A percentile compares a stretch with the other conserved stretches of the same genome.
phyloP scores from a whole-genome alignment of 2,113 vertebrate genomes.

The Thryonomys swinderianus region DNA sequence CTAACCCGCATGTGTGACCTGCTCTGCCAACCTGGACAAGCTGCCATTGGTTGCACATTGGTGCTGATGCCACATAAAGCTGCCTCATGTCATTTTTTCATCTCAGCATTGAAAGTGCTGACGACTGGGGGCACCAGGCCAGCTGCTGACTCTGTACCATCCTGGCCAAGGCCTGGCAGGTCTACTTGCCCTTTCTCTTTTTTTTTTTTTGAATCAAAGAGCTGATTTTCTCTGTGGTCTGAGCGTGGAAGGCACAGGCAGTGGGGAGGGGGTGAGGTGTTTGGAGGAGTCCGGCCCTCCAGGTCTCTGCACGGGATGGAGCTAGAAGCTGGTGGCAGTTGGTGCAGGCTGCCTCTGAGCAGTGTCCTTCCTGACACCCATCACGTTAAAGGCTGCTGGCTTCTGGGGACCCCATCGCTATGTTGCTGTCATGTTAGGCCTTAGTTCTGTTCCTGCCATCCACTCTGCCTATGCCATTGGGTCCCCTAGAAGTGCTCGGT shows the following conservation, averaged over 20 bases:
- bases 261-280: rapidly evolving
- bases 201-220: neutral
- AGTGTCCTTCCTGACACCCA: neutral
- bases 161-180: neutral
- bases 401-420: no score
- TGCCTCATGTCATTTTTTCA: neutral
- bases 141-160: neutral
- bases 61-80: neutral
- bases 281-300: rapidly evolving
- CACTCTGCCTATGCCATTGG: neutral
- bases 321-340: neutral
- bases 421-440: neutral
- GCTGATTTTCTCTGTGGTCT: neutral
- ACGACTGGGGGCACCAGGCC: neutral
- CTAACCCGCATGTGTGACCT: rapidly evolving
- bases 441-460: rapidly evolving
- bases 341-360: neutral
- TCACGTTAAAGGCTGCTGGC: neutral
- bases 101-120: neutral
- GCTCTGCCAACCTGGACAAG: neutral
- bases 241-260: neutral
- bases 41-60: rapidly evolving
- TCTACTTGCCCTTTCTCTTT: neutral
- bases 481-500: neutral
- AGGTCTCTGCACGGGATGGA: neutral